phyloP scores from a whole-genome alignment of 2,888 invertebrate genomes.

The Amphimallon solstitiale region DNA sequence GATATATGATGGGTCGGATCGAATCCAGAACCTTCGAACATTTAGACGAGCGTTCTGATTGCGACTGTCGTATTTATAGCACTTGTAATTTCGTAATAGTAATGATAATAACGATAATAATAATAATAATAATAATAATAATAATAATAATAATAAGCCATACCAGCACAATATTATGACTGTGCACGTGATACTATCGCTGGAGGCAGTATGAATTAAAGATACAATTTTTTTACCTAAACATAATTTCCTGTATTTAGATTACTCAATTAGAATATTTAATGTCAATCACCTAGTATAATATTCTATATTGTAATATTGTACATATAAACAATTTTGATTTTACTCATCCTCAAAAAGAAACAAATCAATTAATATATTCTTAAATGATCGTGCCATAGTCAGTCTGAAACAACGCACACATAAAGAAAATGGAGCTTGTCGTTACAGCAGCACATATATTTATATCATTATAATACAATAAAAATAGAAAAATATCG shows the following conservation, averaged over 20 bases:
- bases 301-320: neutral
- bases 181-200: too few relatives aligned
- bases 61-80: too few relatives aligned
- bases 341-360: slow-evolving; percentile 29
- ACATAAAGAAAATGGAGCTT: slow-evolving; percentile 28
- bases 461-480: slow-evolving; percentile 20
- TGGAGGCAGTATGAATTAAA: too few relatives aligned
- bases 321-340: slow-evolving; percentile 36
- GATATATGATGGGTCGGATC: too few relatives aligned
- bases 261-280: neutral
- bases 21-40: too few relatives aligned
- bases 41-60: too few relatives aligned
- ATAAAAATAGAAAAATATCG: slow-evolving; percentile 34
- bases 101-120: too few relatives aligned
- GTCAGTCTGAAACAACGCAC: slow-evolving; percentile 12
- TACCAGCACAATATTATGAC: too few relatives aligned
- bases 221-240: neutral
- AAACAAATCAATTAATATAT: slow-evolving; percentile 26
- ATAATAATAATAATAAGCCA: too few relatives aligned
- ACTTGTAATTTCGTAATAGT: too few relatives aligned
- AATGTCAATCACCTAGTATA: neutral
- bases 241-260: neutral
- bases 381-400: slow-evolving; percentile 32
- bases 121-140: too few relatives aligned
- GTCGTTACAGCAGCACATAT: slow-evolving; percentile 31